Conservation (phyloP, 2,113 vertebrate genomes). For the Numenius arquata region DNA sequence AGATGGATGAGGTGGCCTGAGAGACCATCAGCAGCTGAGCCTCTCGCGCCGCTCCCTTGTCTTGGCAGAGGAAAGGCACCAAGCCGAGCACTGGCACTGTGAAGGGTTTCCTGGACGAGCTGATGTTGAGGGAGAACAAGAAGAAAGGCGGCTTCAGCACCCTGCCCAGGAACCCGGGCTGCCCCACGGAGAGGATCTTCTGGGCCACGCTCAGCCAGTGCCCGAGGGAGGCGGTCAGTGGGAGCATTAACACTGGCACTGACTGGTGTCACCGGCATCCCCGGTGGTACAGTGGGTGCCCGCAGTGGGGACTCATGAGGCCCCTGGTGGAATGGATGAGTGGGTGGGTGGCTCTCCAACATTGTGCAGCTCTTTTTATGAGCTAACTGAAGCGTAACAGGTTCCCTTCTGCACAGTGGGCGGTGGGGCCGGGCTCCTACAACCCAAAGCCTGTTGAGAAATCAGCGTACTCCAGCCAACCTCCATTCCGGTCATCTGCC, state of each 20-base stretch:
- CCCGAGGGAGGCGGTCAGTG: conserved; percentile 66
- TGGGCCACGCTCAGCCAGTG: conserved; percentile 65
- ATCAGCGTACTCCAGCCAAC: not conserved
- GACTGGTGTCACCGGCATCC: not conserved
- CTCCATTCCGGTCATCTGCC: conserved; percentile 69
- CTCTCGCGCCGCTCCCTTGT: not conserved
- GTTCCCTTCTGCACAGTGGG: conserved; percentile 16
- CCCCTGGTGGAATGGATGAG: too few species aligned
- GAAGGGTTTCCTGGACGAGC: conserved; percentile 61
- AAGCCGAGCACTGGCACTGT: conserved; percentile 10
- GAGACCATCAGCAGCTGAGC: not conserved
- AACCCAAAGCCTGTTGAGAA: conserved; percentile 16
- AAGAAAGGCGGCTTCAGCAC: conserved; percentile 72
- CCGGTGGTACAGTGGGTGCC: not conserved
- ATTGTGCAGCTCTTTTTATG: not conserved
- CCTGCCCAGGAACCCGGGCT: conserved; percentile 10
- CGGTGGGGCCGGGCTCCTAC: conserved; percentile 61
- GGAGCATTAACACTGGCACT: not conserved
- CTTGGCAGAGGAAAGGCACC: conserved; percentile 28
- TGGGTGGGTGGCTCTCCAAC: not conserved
- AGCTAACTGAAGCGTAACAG: not conserved
- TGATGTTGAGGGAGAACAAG: conserved; percentile 50
- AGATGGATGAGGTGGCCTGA: not conserved
- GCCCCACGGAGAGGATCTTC: conserved; percentile 67
- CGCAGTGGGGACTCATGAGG: not conserved